Base-by-base conservation (phyloP, 1,140 invertebrate genomes). In the Hylaeus anthracinus region DNA sequence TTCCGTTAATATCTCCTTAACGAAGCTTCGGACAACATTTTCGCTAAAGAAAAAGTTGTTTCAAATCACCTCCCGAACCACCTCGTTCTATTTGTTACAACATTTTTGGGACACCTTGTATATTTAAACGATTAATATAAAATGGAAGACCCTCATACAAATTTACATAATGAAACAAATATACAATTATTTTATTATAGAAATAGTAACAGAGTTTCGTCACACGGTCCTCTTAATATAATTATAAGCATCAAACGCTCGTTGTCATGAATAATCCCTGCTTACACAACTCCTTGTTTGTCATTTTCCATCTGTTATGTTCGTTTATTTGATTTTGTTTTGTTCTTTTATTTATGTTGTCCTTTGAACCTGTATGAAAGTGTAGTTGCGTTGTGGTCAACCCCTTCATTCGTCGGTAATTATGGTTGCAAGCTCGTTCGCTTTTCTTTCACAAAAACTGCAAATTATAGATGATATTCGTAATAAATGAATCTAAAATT, bases 201-300 rank as follows among this genome's bases (percentile, higher is more conserved):
- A 14, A 12, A 6, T 53, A 77, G 61, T 71, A 58, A n/a, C n/a
- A 67, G 45, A 26, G 74, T 53, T 63, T 51, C 45, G 5, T 63
- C 56, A 5, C 43, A 55, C 65, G 12, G 45, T 60, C 51, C 56
- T 51, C 15, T 61, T 51, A 70, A 37, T 15, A 51, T 70, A 70
- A 77, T 70, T 51, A 10, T 39, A 69, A 76, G 37, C 43, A 56
- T 56, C 8, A 9, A 56, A 43, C 26, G 48, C 9, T 76, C 64
- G 2, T 69, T 60, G 14, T 9, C 26, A 26, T 75, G 14, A 39
- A 64, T 66, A 14, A 12, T 51, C 37, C 37, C 51, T 14, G 37
- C 37, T 41, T 51, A n/a, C 37, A 41, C 6, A 9, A 14, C 55
- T 39, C 48, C 48, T 64, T 58, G 48, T 63, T 56, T 69, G 51